Base-by-base conservation (phyloP, 2,797 vertebrate genomes). In the Periophthalmus magnuspinnatus region DNA sequence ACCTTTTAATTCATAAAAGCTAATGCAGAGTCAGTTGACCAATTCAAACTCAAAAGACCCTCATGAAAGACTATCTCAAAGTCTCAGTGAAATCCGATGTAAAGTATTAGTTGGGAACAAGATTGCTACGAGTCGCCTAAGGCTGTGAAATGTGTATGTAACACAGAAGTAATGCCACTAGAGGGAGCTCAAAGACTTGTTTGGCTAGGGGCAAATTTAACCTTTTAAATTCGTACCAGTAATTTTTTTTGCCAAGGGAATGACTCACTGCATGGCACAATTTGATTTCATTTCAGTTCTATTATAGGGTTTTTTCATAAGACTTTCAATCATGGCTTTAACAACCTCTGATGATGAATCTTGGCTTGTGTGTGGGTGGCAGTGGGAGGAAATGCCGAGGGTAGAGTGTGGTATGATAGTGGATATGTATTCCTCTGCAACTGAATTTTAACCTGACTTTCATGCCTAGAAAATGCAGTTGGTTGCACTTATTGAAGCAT, bases 181-280 rank as follows among this genome's bases (percentile, higher is more conserved):
- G 87, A 83, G 76, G 82, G 88, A 67, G 79, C 75, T 58, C 38
- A 41, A 17, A 28, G 19, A 38, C 50, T 67, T 36, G 1, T 36
- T 32, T 70, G 17, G n/a, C 2, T 2, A 6, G 58, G 57, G 24
- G 38, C 28, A 72, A 71, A 70, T 60, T 50, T 56, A 77, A 75
- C 76, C 80, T 75, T 52, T 76, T 77, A 67, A 72, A 73, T 86
- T 71, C 5, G 64, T 75, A 86, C 71, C 78, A 88, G 78, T 52
- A 84, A 82, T 85, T 84, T 75, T 84, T 75, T 64, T 60, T 83
- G 86, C 88, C 87, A 88, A 83, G 65, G 65, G 76, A 84, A 84
- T 92, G 90, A 92, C 81, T 91, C 85, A 90, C 77, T 84, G 73
- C 75, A 75, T 84, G 83, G 64, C 76, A 90, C 80, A 80, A 70